These are phyloP conservation scores for Eulemur rubriventer DNA, from an alignment of 2,797 vertebrate species.

Conservation along the genomic window DNA sequence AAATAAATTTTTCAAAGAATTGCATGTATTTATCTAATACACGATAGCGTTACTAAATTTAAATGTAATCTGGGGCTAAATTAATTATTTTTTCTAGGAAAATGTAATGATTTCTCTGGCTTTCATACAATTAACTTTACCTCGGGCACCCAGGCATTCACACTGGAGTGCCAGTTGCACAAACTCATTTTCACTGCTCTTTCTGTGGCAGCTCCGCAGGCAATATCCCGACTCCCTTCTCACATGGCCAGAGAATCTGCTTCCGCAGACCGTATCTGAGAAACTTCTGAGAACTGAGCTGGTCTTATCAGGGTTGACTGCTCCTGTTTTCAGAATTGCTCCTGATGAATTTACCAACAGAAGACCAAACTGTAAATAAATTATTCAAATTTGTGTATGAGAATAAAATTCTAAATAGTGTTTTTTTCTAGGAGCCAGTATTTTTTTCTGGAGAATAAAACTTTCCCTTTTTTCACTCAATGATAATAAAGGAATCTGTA, in stretches of 20 bases:
- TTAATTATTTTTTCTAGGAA: constrained; percentile 37
- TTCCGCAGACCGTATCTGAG: background rate
- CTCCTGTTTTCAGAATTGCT: background rate
- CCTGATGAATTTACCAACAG: background rate
- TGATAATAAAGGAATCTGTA: background rate
- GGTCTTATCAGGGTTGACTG: background rate
- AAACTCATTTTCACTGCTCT: background rate
- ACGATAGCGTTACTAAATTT: constrained; percentile 8
- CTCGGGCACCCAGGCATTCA: background rate
- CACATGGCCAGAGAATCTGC: background rate
- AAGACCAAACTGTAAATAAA: background rate
- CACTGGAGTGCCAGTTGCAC: background rate
- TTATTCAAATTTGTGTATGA: background rate
- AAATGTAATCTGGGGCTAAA: constrained; percentile 25
- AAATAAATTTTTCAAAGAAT: constrained; percentile 13
- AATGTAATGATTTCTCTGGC: background rate
- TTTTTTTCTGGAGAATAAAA: background rate
- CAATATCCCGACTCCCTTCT: background rate
- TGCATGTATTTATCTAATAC: background rate
- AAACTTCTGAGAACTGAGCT: background rate
- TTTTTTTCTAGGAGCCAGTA: background rate
- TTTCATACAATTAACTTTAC: constrained; percentile 14
- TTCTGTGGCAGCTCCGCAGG: background rate
- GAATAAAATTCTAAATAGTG: constrained; percentile 35
- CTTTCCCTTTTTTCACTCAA: background rate